Percentiles rank a stretch among this genome's conserved stretches.
Evolutionary conservation across 2,797 vertebrate species (phyloP).

Genomic region (Phalloptychus januarius): DNA sequence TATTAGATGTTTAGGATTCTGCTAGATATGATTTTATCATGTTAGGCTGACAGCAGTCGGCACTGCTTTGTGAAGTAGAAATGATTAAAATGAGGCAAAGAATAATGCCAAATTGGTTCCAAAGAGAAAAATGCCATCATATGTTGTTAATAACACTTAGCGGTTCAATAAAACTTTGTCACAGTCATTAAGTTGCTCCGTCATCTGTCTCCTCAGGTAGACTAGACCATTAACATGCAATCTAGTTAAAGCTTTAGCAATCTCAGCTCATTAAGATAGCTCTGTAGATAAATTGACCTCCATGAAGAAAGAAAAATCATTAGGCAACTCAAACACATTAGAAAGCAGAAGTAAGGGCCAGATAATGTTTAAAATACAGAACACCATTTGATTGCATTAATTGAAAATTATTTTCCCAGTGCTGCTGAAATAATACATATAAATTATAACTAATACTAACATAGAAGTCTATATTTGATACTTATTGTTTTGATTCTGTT

Average conservation of each 20-base stretch:
- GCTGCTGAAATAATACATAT: not conserved
- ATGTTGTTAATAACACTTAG: constrained; percentile 26
- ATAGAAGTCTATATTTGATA: not conserved
- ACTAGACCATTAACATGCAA: constrained; percentile 52
- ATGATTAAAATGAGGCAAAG: not conserved
- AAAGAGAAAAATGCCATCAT: constrained; percentile 1
- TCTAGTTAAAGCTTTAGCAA: constrained; percentile 51
- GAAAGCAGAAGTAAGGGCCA: not conserved
- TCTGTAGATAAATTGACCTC: constrained; percentile 35
- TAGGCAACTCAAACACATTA: not conserved
- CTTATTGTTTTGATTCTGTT: not conserved
- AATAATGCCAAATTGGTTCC: not conserved
- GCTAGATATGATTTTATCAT: constrained; percentile 1
- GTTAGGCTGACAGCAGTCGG: not conserved
- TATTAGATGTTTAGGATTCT: not conserved
- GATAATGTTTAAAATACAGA: not conserved
- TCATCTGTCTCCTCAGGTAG: constrained; percentile 44
- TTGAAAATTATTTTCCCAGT: not conserved
- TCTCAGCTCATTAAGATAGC: constrained; percentile 46
- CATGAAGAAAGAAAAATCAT: constrained; percentile 8
- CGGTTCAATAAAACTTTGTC: constrained; percentile 27
- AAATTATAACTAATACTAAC: not conserved
- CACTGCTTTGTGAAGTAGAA: not conserved
- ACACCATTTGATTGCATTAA: not conserved
- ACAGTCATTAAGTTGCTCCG: constrained; percentile 31